Evolutionary conservation across 2,797 vertebrate species (phyloP).

Genomic region (Chromobotia macracanthus): DNA sequence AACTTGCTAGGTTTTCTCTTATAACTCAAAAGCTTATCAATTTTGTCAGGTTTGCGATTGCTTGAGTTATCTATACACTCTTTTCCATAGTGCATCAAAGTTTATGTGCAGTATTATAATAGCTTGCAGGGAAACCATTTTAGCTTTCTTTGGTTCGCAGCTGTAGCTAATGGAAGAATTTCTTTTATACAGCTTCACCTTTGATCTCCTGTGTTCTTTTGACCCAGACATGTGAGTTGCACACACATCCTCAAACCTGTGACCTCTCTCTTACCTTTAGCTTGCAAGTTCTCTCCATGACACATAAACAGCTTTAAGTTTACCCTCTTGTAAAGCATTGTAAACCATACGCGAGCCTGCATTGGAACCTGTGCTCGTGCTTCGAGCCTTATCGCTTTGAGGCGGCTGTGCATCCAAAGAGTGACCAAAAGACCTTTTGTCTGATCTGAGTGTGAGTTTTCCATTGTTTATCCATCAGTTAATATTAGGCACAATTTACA

Average conservation of each 20-base stretch:
- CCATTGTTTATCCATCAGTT: not conserved
- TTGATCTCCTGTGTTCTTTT: conserved; percentile 28
- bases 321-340: conserved; percentile 32
- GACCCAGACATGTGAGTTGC: conserved; percentile 22
- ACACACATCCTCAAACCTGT: not conserved
- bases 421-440: conserved; percentile 13
- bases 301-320: conserved; percentile 56
- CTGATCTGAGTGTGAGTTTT: conserved; percentile 4
- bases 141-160: conserved; percentile 5
- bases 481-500: not conserved
- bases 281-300: conserved; percentile 33
- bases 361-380: conserved; percentile 13
- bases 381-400: conserved; percentile 33
- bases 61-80: not conserved
- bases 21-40: not conserved
- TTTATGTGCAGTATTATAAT: not conserved
- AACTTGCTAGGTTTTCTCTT: not conserved
- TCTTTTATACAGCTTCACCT: not conserved
- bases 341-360: conserved; percentile 13
- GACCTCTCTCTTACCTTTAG: conserved; percentile 7
- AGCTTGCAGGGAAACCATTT: conserved; percentile 28
- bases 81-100: not conserved
- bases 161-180: conserved; percentile 43
- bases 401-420: conserved; percentile 7
- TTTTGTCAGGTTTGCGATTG: not conserved